A percentile compares a stretch with the other conserved stretches of the same genome.
Evolutionary conservation across 2,113 vertebrate genomes (phyloP).

Genomic region (Equus przewalskii): DNA sequence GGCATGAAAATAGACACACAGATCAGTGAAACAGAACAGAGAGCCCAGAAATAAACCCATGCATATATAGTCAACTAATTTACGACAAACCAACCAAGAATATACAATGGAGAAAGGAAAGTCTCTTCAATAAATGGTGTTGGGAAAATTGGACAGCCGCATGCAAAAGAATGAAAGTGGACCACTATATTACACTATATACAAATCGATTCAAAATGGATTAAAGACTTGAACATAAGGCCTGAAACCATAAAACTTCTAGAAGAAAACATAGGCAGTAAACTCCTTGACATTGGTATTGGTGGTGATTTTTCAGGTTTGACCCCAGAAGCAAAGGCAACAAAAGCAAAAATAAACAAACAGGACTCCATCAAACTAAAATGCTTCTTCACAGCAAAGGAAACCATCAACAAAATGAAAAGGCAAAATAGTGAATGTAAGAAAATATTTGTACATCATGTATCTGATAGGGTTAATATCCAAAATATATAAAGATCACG

Average conservation of each 20-base stretch:
- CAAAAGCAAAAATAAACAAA: neutral
- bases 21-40: neutral
- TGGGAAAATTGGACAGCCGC: neutral
- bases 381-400: neutral
- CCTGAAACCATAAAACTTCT: neutral
- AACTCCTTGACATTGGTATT: neutral
- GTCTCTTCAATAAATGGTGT: neutral
- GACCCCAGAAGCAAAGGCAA: neutral
- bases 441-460: neutral
- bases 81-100: neutral
- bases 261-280: neutral
- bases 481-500: neutral
- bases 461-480: neutral
- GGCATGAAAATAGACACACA: neutral
- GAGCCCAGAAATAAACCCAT: neutral
- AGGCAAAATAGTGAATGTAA: neutral
- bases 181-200: neutral
- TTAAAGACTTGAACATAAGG: neutral
- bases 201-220: neutral
- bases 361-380: neutral
- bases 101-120: neutral
- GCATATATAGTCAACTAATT: neutral
- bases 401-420: neutral
- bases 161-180: neutral
- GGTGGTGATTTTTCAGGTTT: neutral